Conservation (phyloP, 2,797 vertebrate genomes). For the Lateolabrax maculatus region DNA sequence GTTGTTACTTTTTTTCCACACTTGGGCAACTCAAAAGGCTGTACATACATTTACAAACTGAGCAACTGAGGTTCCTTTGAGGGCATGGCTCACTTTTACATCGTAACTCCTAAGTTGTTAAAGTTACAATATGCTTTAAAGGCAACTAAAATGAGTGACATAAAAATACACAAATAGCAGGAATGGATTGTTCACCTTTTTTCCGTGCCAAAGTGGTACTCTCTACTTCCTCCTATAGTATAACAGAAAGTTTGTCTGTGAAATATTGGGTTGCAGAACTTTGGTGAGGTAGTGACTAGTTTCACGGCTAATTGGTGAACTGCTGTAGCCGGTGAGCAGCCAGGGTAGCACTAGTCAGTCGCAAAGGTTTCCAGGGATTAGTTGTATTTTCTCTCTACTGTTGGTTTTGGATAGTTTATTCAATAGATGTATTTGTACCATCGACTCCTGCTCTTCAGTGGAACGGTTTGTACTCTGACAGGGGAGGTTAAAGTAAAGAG, state of each 20-base stretch:
- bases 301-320: not conserved
- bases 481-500: no score
- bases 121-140: not conserved
- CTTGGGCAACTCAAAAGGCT: not conserved
- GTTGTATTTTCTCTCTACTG: no score
- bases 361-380: no score
- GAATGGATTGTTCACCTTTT: not conserved
- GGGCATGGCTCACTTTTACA: not conserved
- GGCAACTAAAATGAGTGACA: not conserved
- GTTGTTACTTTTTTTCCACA: not conserved
- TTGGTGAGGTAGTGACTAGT: not conserved
- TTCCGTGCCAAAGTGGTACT: not conserved
- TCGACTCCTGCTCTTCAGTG: no score
- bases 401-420: no score
- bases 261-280: not conserved
- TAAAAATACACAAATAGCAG: no score
- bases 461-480: no score
- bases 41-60: conserved; percentile 22
- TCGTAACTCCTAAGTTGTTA: not conserved
- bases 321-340: no score
- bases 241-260: not conserved
- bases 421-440: no score
- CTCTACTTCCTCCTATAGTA: not conserved
- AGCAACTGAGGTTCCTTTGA: not conserved
- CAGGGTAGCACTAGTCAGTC: no score